phyloP scores from a whole-genome alignment of 2,888 invertebrate species.

The Gymnosoma rotundatum region DNA sequence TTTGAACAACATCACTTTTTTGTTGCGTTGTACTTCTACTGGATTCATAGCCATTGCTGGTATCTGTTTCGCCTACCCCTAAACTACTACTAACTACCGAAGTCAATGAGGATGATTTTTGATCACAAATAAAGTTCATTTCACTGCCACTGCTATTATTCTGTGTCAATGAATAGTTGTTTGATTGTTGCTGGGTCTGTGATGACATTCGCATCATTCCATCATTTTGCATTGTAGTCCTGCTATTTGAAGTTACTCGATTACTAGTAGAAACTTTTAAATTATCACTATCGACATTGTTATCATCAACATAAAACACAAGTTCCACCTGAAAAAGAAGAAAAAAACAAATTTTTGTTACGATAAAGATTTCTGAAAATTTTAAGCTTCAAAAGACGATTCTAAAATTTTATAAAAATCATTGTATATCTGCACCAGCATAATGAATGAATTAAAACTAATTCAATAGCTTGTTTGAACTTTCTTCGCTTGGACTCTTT shows the following conservation, averaged over 20 bases:
- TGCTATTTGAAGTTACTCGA: constrained; percentile 47
- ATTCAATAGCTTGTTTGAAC: no score
- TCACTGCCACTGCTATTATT: constrained; percentile 71
- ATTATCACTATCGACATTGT: constrained; percentile 67
- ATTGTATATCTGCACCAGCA: no score
- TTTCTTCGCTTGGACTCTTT: no score
- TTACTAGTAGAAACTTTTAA: constrained; percentile 66
- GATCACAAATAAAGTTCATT: constrained; percentile 72
- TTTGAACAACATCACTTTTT: constrained; percentile 38
- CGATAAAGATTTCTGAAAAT: no score
- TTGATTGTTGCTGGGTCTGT: constrained; percentile 64
- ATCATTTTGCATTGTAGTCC: constrained; percentile 57
- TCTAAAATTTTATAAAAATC: no score
- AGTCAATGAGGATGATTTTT: constrained; percentile 71
- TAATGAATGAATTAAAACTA: no score
- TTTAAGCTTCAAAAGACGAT: no score
- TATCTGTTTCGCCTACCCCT: constrained; percentile 56
- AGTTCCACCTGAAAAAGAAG: constrained; percentile 76
- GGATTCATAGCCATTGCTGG: constrained; percentile 63
- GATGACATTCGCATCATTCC: constrained; percentile 60
- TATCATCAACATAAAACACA: constrained; percentile 71
- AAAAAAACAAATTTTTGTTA: constrained; percentile 10
- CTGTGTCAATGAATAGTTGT: constrained; percentile 71
- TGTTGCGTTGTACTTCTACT: constrained; percentile 53
- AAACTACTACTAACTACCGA: constrained; percentile 69